Base-by-base conservation (phyloP, 2,888 invertebrate genomes). In the Siphlonurus alternatus region DNA sequence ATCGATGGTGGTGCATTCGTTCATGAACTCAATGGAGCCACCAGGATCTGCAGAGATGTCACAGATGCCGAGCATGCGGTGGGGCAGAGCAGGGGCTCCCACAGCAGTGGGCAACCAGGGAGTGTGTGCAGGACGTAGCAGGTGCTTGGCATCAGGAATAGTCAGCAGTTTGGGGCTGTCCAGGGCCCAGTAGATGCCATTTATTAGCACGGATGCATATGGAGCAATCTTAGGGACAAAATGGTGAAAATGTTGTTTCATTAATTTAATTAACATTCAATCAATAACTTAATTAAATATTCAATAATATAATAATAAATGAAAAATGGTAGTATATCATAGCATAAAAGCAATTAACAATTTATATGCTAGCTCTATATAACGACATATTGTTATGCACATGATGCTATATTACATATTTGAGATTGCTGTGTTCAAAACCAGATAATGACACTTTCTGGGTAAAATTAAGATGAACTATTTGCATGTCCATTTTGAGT, bases 31-130 rank as follows among this genome's bases (percentile, higher is more conserved):
- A 65, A 98, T 96, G 53, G 94, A 94, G 64, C 96, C 95, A 0
- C 98, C 97, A 0, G 99, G 99, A 77, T 99, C 99, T 0, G 99
- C 99, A 0, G 95, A 96, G 71, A 99, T 98, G 74, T 99, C 99
- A 75, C 98, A 98, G 71, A 99, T 94, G 2, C 87, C 92, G 67
- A 99, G 78, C 84, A 98, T 89, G 67, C 95, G 80, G 73, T 93
- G 93, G 0, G 94, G 93, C 61, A 94, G 75, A 0, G 89, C 85
- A 0, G 94, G 94, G 0, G 92, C 88, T 0, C 94, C 93, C 63
- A 88, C 83, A 68, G 91, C 90, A 25, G 87, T 88, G 0, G 93
- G 93, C 63, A 96, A 75, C 97, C 97, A 97, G 0, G 97, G 97
- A 0, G 92, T 90, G 70, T 90, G 85, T 0, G 91, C 87, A 0